Evolutionary conservation across 2,888 invertebrate genomes (phyloP).

Genomic region (Amblyjoppa proteus): DNA sequence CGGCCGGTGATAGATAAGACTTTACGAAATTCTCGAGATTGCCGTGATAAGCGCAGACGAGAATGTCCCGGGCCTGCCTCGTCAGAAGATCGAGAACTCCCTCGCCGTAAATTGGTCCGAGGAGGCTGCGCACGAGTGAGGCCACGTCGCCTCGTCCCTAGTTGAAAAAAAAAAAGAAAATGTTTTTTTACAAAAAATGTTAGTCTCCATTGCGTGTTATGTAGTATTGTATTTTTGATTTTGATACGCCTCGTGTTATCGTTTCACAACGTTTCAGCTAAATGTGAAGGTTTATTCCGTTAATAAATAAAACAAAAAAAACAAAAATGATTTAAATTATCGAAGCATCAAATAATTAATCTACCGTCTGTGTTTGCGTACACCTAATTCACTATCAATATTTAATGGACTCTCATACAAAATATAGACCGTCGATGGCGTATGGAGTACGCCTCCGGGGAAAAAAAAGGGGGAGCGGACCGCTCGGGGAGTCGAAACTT

Average conservation of each 20-base stretch:
- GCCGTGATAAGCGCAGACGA: conserved; percentile 89
- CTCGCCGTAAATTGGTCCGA: conserved; percentile 88
- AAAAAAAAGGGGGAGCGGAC: conserved; percentile 38
- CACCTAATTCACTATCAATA: conserved; percentile 1
- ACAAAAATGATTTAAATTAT: conserved; percentile 45
- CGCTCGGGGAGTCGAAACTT: conserved; percentile 36
- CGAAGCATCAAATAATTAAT: conserved; percentile 26
- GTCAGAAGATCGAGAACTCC: conserved; percentile 88
- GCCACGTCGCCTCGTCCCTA: conserved; percentile 82
- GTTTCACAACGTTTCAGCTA: too few relatives aligned
- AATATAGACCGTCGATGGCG: neutral
- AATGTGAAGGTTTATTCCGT: too few relatives aligned
- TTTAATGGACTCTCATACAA: conserved; percentile 1
- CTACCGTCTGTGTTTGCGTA: neutral
- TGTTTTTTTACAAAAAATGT: too few relatives aligned
- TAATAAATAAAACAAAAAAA: too few relatives aligned
- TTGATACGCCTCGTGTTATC: too few relatives aligned
- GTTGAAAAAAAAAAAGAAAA: conserved; percentile 31
- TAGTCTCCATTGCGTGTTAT: too few relatives aligned
- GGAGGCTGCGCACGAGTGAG: conserved; percentile 87
- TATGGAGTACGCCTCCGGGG: conserved; percentile 30
- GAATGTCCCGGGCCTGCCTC: conserved; percentile 89
- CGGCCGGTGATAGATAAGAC: conserved; percentile 88
- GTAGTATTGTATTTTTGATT: too few relatives aligned
- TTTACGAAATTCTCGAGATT: conserved; percentile 88